Conservation (phyloP, 2,797 vertebrate genomes). For the Esox masquinongy region DNA sequence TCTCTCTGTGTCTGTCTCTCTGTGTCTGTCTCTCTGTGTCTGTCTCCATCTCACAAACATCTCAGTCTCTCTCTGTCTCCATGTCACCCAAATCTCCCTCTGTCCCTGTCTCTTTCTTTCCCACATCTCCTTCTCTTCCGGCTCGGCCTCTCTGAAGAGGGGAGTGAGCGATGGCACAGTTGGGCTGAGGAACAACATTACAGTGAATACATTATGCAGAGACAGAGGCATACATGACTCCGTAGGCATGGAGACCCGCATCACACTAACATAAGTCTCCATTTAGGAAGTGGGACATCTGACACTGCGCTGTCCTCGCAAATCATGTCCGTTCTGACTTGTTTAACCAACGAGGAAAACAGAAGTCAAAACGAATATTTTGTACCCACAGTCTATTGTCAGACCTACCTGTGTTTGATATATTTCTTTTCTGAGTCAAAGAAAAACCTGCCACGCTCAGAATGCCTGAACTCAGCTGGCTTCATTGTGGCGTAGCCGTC, state of each 20-base stretch:
- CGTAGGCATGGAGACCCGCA: not conserved
- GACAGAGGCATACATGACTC: constrained; percentile 5
- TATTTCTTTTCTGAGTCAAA: not conserved
- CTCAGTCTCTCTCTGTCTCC: too few species aligned
- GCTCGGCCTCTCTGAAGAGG: not conserved
- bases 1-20: too few species aligned
- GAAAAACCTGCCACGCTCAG: not conserved
- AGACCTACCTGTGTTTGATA: not conserved
- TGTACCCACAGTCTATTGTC: not conserved
- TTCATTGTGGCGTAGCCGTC: not conserved
- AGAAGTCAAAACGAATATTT: not conserved
- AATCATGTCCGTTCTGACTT: not conserved
- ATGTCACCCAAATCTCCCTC: not conserved
- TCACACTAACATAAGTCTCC: not conserved
- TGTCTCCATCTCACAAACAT: not conserved
- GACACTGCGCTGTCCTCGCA: not conserved
- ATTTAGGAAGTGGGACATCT: not conserved
- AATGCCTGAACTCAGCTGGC: not conserved
- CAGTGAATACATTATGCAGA: constrained; percentile 5
- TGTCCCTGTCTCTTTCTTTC: not conserved
- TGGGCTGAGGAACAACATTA: not conserved
- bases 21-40: too few species aligned
- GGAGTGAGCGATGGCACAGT: not conserved
- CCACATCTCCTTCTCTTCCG: not conserved
- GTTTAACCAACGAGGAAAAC: not conserved